Base-by-base conservation (phyloP, 1,140 invertebrate genomes). In the Ceratoteleas bidentatus region DNA sequence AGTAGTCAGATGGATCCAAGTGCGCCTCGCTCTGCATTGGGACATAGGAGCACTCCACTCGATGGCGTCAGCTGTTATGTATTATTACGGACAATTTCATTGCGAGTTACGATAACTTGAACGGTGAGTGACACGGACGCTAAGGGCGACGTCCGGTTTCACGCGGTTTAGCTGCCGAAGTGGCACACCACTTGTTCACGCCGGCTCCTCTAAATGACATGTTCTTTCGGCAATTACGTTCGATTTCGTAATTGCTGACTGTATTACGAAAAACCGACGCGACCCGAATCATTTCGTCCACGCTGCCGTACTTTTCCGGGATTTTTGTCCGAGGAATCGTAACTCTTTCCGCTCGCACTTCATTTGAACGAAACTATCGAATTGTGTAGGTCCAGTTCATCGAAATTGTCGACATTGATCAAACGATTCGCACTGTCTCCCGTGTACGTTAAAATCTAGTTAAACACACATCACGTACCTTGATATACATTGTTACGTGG, bases 391-490 rank as follows among this genome's bases (percentile, higher is more conserved):
- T 76, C 69, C 86, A 75, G 85, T 86, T 68, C 81, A 75, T 54
- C 81, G 85, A 88, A 89, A 90, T 87, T 86, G 87, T 88, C 85
- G 88, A 87, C 85, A 88, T 88, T 88, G 87, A 88, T 88, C 88
- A 87, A 87, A 74, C 86, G 85, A 75, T 86, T 84, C 72, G 70
- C 33, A 56, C 74, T 85, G 86, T 89, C 88, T 87, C 88, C 80
- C 81, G 88, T 86, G 87, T 86, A 85, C 81, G 88, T 88, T 87
- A 87, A 89, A 90, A 89, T 90, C 85, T 86, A 88, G 88, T 90
- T 90, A 90, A 90, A 88, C 85, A 89, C 88, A 89, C 85, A 84
- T 85, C 84, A 82, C 77, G 54, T 80, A 69, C 84, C 73, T 69
- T 81, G 69, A 74, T 87, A 76, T 82, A 85, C 84, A 83, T 60